Evolutionary conservation across 2,888 invertebrate genomes (phyloP).

Genomic region (Agapetus fuscipes): DNA sequence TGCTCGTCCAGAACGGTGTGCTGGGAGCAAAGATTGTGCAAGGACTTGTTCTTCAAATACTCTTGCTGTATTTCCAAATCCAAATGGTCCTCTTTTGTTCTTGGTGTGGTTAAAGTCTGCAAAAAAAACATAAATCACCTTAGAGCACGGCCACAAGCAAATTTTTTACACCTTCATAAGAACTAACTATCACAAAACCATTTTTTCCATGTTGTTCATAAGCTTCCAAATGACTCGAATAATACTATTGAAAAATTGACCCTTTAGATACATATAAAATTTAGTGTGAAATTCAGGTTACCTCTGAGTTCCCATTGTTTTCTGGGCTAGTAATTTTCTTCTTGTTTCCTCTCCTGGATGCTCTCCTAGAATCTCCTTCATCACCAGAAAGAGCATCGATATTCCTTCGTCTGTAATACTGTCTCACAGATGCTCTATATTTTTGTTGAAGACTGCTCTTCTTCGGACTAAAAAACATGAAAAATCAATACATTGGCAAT

Average conservation of each 20-base stretch:
- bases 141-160: too few relatives aligned
- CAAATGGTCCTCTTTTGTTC: constrained; percentile 10
- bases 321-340: constrained; percentile 2
- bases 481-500: too few relatives aligned
- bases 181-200: neutral
- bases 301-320: constrained; percentile 5
- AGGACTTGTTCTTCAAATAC: constrained; percentile 11
- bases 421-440: constrained; percentile 22
- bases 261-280: too few relatives aligned
- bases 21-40: constrained; percentile 9
- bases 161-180: neutral
- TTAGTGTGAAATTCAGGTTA: too few relatives aligned
- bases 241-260: too few relatives aligned
- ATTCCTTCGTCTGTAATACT: constrained; percentile 32
- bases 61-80: constrained; percentile 18
- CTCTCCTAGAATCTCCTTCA: constrained; percentile 24
- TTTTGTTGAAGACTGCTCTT: constrained; percentile 14
- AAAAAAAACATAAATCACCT: constrained; percentile 3
- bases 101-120: constrained; percentile 9
- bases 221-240: too few relatives aligned
- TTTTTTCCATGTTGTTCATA: neutral
- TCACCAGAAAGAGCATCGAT: constrained; percentile 37
- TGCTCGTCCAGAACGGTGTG: constrained; percentile 10
- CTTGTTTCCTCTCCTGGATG: constrained; percentile 11
- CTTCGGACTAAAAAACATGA: constrained; percentile 16